Base-by-base conservation (phyloP, 1,140 invertebrate genomes). In the Neodiprion pinetum region DNA sequence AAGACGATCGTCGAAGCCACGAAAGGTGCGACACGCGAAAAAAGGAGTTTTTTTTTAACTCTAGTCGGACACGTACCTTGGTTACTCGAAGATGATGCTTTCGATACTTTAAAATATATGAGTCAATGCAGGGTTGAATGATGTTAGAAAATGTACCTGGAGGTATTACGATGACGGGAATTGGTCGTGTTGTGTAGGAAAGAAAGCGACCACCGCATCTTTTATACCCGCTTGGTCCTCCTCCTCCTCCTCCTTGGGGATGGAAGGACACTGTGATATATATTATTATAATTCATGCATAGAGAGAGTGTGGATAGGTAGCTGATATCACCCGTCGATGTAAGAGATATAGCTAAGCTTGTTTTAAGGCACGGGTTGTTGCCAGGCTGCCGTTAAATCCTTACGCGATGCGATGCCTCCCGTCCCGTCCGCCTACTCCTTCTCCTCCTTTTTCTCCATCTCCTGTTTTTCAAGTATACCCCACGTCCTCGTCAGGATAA, bases 1-100 rank as follows among this genome's bases (percentile, higher is more conserved):
- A 89, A 86, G 23, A 85, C 84, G 7, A 82, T 89, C 21, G 84
- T 79, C 21, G 88, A 87, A 76, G 67, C 85, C 7, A 83, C 78
- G 5, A 84, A 83, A 87, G 84, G 89, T 90, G 28, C 28, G 28
- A 40, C 28, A 40, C 5, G 28, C 28, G 28, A 40, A 40, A 40
- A 40, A 40, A 40, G 28, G 1, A 40, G 2, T 10, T 28, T 67
- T 50, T 70, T 48, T 72, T 12, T 40, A 3, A 1, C 28, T 40
- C 28, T 40, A 40, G 28, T 40, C 28, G 28, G 28, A 40, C 5
- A 40, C 28, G 28, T 40, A 40, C 28, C 28, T 40, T 40, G 5
- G 5, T 40, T 40, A 40, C 28, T 40, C 28, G 28, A 40, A 40
- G 28, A 40, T 40, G 1, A 1, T 40, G 28, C 28, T 40, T 40